These are phyloP conservation scores for Oxyteleia sp. DNA, from an alignment of 2,888 invertebrate species.

Conservation along the genomic window DNA sequence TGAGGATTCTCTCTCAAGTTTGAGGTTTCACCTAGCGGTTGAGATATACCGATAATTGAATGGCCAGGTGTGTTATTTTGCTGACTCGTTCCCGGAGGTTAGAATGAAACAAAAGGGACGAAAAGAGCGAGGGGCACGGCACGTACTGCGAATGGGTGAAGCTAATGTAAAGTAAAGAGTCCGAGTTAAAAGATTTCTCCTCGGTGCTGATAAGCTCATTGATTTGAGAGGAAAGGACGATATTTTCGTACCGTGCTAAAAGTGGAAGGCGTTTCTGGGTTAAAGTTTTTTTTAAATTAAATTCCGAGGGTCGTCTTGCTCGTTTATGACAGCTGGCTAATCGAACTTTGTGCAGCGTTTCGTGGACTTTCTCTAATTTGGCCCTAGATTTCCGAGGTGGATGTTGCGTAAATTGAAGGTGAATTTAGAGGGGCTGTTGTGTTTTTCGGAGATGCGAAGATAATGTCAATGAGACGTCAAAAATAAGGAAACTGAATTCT, in stretches of 20 bases:
- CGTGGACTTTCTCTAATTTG: slow-evolving; percentile 51
- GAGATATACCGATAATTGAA: no score
- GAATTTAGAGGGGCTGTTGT: slow-evolving; percentile 20
- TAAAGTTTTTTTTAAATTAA: no score
- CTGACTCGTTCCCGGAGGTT: no score
- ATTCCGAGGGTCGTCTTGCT: slow-evolving; percentile 48
- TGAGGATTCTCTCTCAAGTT: no score
- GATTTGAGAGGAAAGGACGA: no score
- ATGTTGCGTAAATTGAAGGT: slow-evolving; percentile 20
- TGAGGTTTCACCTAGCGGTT: no score
- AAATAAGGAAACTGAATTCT: slow-evolving; percentile 33
- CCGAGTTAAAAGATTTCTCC: slow-evolving; percentile 38
- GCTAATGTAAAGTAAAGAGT: slow-evolving; percentile 61
- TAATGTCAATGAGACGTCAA: slow-evolving; percentile 48
- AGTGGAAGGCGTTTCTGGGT: slow-evolving; percentile 42
- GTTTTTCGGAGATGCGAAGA: slow-evolving; percentile 30
- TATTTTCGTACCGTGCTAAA: slow-evolving; percentile 50
- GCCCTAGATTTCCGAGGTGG: slow-evolving; percentile 8
- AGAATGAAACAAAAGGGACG: slow-evolving; percentile 44
- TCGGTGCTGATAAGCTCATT: slow-evolving; percentile 56
- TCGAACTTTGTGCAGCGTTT: slow-evolving; percentile 28
- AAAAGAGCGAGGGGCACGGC: slow-evolving; percentile 8
- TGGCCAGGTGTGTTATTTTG: no score
- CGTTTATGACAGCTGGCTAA: slow-evolving; percentile 66
- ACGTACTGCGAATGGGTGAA: slow-evolving; percentile 27